Evolutionary conservation across 2,888 invertebrate species (phyloP).

Genomic region (Orchestes rusci): DNA sequence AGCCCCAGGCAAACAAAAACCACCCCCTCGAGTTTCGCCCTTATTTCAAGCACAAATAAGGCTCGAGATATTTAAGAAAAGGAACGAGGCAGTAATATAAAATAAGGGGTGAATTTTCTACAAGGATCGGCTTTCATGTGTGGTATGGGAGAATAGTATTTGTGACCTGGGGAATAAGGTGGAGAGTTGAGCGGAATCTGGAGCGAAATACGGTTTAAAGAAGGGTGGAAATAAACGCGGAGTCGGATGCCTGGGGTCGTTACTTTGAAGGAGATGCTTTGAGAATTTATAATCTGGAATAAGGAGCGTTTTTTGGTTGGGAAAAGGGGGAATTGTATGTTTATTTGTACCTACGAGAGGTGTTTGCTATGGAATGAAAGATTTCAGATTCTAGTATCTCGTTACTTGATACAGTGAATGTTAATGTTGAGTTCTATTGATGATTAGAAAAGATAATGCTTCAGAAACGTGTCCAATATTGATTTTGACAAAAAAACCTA

Average conservation of each 20-base stretch:
- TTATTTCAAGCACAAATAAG: constrained; percentile 34
- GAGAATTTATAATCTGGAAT: constrained; percentile 20
- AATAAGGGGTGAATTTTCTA: constrained; percentile 23
- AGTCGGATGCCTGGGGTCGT: constrained; percentile 18
- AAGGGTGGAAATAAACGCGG: constrained; percentile 21
- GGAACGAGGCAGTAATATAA: constrained; percentile 19
- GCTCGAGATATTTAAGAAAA: constrained; percentile 30
- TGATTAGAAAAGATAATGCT: no score
- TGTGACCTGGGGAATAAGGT: constrained; percentile 3
- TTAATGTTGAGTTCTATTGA: no score
- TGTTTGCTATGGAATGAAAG: no score
- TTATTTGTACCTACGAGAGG: no score
- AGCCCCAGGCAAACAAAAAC: constrained; percentile 23
- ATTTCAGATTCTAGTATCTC: no score
- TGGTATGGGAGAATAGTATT: constrained; percentile 5
- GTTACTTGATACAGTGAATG: no score
- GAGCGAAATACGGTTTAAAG: constrained; percentile 20
- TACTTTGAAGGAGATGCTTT: constrained; percentile 18
- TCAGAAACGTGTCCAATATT: no score
- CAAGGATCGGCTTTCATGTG: constrained; percentile 16
- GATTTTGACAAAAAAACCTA: no score
- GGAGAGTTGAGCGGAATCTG: constrained; percentile 5
- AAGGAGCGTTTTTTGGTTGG: constrained; percentile 15
- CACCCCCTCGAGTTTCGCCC: constrained; percentile 36
- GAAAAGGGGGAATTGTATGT: no score